Base-by-base conservation (phyloP, 2,888 invertebrate species). In the Asteroscopus sphinx region DNA sequence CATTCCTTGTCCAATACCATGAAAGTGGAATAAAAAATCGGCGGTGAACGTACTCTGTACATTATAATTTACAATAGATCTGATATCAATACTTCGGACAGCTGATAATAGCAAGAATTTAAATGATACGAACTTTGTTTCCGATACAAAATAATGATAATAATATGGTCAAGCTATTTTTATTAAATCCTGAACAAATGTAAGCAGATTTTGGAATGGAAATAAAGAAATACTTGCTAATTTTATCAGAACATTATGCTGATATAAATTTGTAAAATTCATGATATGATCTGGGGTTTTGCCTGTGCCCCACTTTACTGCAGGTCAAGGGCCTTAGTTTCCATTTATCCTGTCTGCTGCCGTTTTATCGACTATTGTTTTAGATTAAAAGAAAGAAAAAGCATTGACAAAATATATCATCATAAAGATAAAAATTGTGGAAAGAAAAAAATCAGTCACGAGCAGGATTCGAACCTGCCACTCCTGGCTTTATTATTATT, bases 81-180 rank as follows among this genome's bases (percentile, higher is more conserved):
- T 57, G 26, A 73, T 76, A 60, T 70, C 49, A 62, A 74, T 71
- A 76, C 55, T 61, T 65, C 54, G 53, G 41, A 60, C 71, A 76
- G 71, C 71, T 75, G 80, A 66, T 67, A 60, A 61, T 53, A 48
- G 61, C 59, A 62, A 44, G 65, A 62, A 67, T 74, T 71, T 36
- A 49, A 69, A 52, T 41, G 6, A 49, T 47, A 28, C 26, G 17
- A 39, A 40, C n/a, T 52, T 41, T 48, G 37, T 37, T 67, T 16
- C 16, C 28, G 32, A 25, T 16, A 16, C 46, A 8, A 35, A 40
- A 60, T 71, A 16, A 37, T 11, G 45, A 61, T 39, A 47, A 37
- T 11, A 48, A 61, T 39, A 47, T 13, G 6, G 3, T 33, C 30
- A 13, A 13, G 13, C 13, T 3, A 12, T 26, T 21, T 37, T 37